phyloP scores from a whole-genome alignment of 1,140 invertebrate species.

The Cydia pomonella region DNA sequence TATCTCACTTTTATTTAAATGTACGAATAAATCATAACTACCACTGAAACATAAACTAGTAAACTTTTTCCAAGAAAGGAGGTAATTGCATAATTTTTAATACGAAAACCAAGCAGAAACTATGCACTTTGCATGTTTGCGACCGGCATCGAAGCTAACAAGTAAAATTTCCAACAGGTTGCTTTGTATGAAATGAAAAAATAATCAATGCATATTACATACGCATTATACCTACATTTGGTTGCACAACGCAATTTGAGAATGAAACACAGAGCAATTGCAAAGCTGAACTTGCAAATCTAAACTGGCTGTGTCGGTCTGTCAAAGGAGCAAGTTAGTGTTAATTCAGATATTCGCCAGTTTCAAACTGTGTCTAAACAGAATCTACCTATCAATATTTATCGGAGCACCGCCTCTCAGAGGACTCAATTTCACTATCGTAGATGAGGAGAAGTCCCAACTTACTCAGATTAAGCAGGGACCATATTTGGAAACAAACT shows the following conservation, averaged over 20 bases:
- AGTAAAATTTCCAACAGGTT: too few relatives aligned
- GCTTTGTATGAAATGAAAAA: too few relatives aligned
- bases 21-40: too few relatives aligned
- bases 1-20: too few relatives aligned
- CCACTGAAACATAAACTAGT: too few relatives aligned
- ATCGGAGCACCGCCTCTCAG: slow-evolving; percentile 36
- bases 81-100: too few relatives aligned
- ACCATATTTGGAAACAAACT: background rate
- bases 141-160: too few relatives aligned
- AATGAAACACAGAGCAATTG: background rate
- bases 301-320: slow-evolving; percentile 44
- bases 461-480: background rate
- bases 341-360: slow-evolving; percentile 55
- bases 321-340: slow-evolving; percentile 59
- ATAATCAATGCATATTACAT: too few relatives aligned
- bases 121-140: too few relatives aligned
- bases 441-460: background rate
- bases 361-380: slow-evolving; percentile 40
- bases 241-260: slow-evolving; percentile 37
- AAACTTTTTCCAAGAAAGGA: too few relatives aligned
- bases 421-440: slow-evolving; percentile 29
- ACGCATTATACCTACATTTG: too few relatives aligned
- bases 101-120: too few relatives aligned
- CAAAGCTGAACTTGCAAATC: background rate
- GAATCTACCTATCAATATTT: slow-evolving; percentile 55